Evolutionary conservation across 2,888 invertebrate species (phyloP), one percentile per base, ranked within the genome.

Genomic region (Smittia sp.): DNA sequence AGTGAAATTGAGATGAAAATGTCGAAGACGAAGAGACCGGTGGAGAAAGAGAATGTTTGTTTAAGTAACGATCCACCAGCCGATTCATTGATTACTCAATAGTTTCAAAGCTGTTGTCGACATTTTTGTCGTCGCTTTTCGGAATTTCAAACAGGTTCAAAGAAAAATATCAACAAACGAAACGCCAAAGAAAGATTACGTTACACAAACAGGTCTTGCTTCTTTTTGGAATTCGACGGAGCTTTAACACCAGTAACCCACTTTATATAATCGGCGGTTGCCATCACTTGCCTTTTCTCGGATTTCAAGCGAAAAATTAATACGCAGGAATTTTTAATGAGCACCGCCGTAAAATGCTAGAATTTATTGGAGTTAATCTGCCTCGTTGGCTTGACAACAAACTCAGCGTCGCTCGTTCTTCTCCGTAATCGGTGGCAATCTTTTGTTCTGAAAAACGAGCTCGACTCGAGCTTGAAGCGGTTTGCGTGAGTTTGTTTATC

Each of bases 1-100:
- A 69, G 69, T 52, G 69, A 69, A 69, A 69, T 69, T 68, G 27
- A 54, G 69, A 54, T 67, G 46, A 67, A 38, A 22, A 25, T 66
- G 41, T 9, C 22, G 22, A 46, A 67, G 22, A 15, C 27, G 15
- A 62, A 62, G n/a, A n/a, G n/a, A n/a, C n/a, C n/a, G n/a, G n/a
- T n/a, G n/a, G n/a, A 9, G 25, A 22, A 62, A 18, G 13, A 22
- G 52, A 15, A n/a, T 32, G 41, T 24, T 67, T 67, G 25, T 65
- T 65, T 27, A 58, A 58, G 18, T 58, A 58, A 32, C 46, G 2
- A 46, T 46, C n/a, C 46, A 46, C 15, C 11, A 2, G 46, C 2
- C 46, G 58, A 58, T 22, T 58, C 58, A 58, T 69, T 41, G 69
- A 69, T 69, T 69, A 69, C 69, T 69, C 39, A 67, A 67, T 18